Evolutionary conservation across 2,113 vertebrate species (phyloP).

Genomic region (Siphamia tubifer): DNA sequence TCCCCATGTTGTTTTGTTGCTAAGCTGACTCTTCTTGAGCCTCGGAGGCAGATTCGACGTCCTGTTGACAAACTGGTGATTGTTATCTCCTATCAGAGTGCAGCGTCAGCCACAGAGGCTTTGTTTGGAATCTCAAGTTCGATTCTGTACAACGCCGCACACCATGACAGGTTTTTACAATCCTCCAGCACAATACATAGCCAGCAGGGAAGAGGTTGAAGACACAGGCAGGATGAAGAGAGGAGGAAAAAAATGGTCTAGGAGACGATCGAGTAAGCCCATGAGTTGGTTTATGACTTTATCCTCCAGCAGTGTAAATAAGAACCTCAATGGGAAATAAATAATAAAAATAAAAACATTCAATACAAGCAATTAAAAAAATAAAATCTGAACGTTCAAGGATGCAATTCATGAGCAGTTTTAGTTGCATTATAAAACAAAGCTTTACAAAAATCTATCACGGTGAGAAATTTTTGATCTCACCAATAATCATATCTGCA

Average conservation of each 20-base stretch:
- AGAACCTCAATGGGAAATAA: background rate
- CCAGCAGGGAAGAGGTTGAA: conserved; percentile 33
- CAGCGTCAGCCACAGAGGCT: conserved; percentile 31
- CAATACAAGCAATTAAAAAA: background rate
- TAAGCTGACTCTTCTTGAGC: conserved; percentile 47
- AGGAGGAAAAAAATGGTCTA: background rate
- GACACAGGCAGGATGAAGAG: too few species aligned
- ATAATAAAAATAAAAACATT: background rate
- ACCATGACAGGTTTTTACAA: conserved; percentile 51
- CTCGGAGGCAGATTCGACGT: conserved; percentile 49
- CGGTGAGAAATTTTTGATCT: background rate
- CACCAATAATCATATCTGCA: background rate
- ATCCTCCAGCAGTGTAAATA: background rate
- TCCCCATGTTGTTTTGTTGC: conserved; percentile 61
- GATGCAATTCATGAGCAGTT: background rate
- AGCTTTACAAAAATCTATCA: background rate
- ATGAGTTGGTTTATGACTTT: conserved; percentile 30
- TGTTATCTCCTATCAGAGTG: conserved; percentile 66
- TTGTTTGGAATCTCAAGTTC: conserved; percentile 60
- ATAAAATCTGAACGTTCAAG: background rate
- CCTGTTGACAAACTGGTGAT: conserved; percentile 70
- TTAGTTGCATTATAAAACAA: background rate
- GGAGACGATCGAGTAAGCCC: conserved; percentile 4
- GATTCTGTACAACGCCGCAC: conserved; percentile 31
- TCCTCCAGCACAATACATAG: conserved; percentile 31